Percentiles rank a stretch among this genome's conserved stretches.
Conservation (phyloP, 2,797 vertebrate species). For the Margarornis squamiger region DNA sequence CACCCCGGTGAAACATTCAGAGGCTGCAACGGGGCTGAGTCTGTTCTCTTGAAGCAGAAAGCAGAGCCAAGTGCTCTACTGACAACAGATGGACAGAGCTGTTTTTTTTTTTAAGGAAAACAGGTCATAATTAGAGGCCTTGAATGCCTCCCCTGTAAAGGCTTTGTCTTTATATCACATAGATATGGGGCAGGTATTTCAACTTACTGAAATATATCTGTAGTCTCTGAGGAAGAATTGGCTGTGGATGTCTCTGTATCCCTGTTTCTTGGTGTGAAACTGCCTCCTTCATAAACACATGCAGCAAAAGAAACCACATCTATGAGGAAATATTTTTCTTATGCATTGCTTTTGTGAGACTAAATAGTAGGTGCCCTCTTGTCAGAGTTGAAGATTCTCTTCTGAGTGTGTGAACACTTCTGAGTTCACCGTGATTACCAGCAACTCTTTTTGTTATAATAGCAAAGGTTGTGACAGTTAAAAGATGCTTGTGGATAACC, state of each 20-base stretch:
- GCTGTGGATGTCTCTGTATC: background rate
- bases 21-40: background rate
- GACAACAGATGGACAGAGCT: slow-evolving; percentile 11
- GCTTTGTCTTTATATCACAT: background rate
- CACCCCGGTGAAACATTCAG: background rate
- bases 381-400: background rate
- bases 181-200: background rate
- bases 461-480: background rate
- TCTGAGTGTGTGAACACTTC: background rate
- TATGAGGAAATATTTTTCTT: background rate
- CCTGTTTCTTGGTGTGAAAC: background rate
- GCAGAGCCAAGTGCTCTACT: slow-evolving; percentile 17
- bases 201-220: background rate
- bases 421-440: background rate
- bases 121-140: background rate
- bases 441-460: background rate
- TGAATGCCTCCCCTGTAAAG: background rate
- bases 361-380: background rate
- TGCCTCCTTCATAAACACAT: background rate
- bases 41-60: slow-evolving; percentile 38
- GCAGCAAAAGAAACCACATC: background rate
- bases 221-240: background rate
- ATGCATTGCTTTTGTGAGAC: background rate
- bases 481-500: background rate
- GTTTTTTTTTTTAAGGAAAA: background rate